Evolutionary conservation across 2,797 vertebrate genomes (phyloP), one percentile per base, ranked within the genome.

Genomic region (Buphagus erythrorhynchus): DNA sequence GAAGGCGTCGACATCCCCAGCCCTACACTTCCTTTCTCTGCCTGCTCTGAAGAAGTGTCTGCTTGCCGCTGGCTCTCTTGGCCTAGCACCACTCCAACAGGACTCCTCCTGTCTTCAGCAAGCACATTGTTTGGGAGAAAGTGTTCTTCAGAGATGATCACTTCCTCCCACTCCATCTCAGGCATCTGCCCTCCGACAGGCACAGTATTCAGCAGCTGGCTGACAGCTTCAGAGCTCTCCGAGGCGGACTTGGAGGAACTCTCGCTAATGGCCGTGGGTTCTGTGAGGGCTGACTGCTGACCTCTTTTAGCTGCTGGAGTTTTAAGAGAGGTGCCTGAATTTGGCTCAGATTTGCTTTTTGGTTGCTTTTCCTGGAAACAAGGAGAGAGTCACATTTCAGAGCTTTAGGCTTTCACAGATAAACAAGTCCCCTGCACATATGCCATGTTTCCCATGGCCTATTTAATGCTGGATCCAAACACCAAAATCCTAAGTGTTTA

Each of bases 201-300:
- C 74, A 95, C 96, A 20, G 97, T 87, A 13, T 26, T 98, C 38
- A 98, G 97, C 79, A 98, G 98, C 94, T 98, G 98, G 86, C 95
- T 98, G 67, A 98, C 98, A 28, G 98, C 98, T 92, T 98, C 98
- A 0, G 98, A 98, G 85, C 97, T 98, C 83, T 98, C 98, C 89
- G 95, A 66, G 33, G 97, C 67, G 19, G 88, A 95, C 78, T 86
- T 98, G 51, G 96, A 97, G 76, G 96, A 58, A 13, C 85, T 93
- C 67, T 97, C 96, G 1, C 92, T 76, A 36, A 73, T n/a, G 40
- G 96, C 77, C 28, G 54, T 57, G 2, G 79, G 80, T 13, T 98
- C 97, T 18, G 96, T 18, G 36, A 74, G 68, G 24, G 78, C 58
- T 77, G 94, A 57, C 59, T 97, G 97, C 14, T 97, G 98, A 92